These are phyloP conservation scores for Dasypus novemcinctus DNA, from an alignment of 2,113 vertebrate genomes.

Conservation along the genomic window DNA sequence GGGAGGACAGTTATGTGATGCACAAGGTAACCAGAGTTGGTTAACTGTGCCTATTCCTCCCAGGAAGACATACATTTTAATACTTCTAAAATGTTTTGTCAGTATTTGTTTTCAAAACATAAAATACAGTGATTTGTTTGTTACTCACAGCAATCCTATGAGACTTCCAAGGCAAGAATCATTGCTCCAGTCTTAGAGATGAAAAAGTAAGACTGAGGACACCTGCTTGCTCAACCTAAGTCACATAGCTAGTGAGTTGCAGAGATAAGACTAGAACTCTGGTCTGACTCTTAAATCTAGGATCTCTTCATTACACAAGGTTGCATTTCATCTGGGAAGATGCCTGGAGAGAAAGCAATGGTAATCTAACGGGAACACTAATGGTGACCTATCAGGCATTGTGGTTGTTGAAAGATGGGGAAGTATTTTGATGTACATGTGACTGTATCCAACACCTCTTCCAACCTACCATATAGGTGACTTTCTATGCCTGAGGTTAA, in stretches of 20 bases:
- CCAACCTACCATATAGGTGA: background rate
- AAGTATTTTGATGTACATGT: background rate
- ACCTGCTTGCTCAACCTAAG: conserved; percentile 16
- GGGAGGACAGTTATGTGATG: background rate
- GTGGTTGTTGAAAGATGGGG: background rate
- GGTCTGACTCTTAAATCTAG: background rate
- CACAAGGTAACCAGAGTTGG: background rate
- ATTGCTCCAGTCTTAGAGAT: conserved; percentile 13
- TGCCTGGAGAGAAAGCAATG: background rate
- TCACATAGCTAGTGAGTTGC: background rate
- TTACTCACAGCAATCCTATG: background rate
- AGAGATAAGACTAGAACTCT: background rate
- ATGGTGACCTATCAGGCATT: background rate
- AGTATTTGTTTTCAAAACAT: background rate
- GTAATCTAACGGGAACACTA: background rate
- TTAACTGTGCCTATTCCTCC: background rate
- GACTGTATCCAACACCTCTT: background rate
- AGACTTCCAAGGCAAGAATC: background rate
- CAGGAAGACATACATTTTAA: conserved; percentile 25
- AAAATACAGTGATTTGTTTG: background rate
- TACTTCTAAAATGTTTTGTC: background rate
- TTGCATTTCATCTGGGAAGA: background rate
- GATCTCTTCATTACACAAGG: background rate
- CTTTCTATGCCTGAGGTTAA: background rate
- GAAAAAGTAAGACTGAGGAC: background rate